Evolutionary conservation across 2,113 vertebrate genomes (phyloP), one percentile per base, ranked within the genome.

Genomic region (Panurus biarmicus): DNA sequence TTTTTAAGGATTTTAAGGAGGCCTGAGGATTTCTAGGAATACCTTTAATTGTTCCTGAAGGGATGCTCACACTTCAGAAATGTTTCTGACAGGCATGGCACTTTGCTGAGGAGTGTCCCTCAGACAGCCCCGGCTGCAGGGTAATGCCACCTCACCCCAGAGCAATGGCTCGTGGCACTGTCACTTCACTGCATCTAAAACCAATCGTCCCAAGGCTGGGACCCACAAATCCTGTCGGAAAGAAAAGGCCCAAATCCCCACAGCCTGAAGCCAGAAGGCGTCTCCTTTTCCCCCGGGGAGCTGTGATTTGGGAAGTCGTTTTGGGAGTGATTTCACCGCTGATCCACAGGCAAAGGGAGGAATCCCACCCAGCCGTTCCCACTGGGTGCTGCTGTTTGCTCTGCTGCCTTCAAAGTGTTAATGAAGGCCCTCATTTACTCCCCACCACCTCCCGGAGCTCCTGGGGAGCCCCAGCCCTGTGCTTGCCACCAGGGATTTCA

Each of bases 271-370:
- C 15, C 35, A 28, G 42, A 24, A 26, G 48, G 12, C 3, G 5
- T 3, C 0, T 2, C 4, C 9, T 57, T 69, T 36, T 18, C n/a
- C 1, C 22, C 7, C 0, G 6, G 40, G 29, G 26, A 31, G n/a
- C 40, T 25, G 40, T 11, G 67, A 3, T 12, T 76, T 36, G 31
- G 58, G 64, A 11, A 8, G 3, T 14, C 4, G 1, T 5, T 22
- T 9, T 28, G 64, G 42, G 29, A 31, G 31, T 4, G 56, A 13
- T 15, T 70, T 72, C 28, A 22, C 15, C n/a, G 35, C 44, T 92
- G 77, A 70, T 78, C 57, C 21, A n/a, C 83, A 96, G 81, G 78
- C 77, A 90, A 83, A 94, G 71, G 76, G 42, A 90, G 50, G 54
- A 33, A 25, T 21, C 22, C 31, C 60, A 31, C 54, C 14, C 13